Conservation (phyloP, 2,888 invertebrate genomes). For the Tromatobia lineatoria region DNA sequence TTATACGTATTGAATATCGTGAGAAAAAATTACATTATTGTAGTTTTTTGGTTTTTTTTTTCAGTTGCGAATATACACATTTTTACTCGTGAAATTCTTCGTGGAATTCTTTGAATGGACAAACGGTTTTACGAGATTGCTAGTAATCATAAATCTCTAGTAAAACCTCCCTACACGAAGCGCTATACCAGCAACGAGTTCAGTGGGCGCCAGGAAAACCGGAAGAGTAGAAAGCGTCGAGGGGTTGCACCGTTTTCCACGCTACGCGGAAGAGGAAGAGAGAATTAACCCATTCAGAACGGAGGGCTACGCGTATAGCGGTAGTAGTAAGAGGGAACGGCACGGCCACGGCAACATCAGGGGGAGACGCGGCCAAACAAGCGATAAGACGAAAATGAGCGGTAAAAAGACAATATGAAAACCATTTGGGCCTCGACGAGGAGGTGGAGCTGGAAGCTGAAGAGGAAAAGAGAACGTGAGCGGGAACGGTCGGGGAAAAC, state of each 20-base stretch:
- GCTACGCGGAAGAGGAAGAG: conserved; percentile 59
- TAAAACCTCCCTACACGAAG: background rate
- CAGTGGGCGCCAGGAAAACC: conserved; percentile 24
- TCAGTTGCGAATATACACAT: conserved; percentile 1
- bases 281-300: conserved; percentile 79
- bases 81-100: conserved; percentile 18
- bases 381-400: conserved; percentile 85
- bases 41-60: conserved; percentile 14
- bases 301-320: conserved; percentile 45
- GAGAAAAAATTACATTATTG: conserved; percentile 21
- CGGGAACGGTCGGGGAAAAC: conserved; percentile 73
- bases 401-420: conserved; percentile 85
- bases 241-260: conserved; percentile 29
- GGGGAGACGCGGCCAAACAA: conserved; percentile 81
- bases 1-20: conserved; percentile 37
- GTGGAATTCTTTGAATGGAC: conserved; percentile 21
- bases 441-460: conserved; percentile 66
- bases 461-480: conserved; percentile 48
- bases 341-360: conserved; percentile 56
- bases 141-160: conserved; percentile 46
- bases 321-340: conserved; percentile 41
- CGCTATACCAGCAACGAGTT: conserved; percentile 5
- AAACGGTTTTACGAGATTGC: conserved; percentile 7
- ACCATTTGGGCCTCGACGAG: conserved; percentile 78
- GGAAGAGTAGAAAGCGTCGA: conserved; percentile 38